Base-by-base conservation (phyloP, 2,888 invertebrate genomes). In the Dromius quadrimaculatus region DNA sequence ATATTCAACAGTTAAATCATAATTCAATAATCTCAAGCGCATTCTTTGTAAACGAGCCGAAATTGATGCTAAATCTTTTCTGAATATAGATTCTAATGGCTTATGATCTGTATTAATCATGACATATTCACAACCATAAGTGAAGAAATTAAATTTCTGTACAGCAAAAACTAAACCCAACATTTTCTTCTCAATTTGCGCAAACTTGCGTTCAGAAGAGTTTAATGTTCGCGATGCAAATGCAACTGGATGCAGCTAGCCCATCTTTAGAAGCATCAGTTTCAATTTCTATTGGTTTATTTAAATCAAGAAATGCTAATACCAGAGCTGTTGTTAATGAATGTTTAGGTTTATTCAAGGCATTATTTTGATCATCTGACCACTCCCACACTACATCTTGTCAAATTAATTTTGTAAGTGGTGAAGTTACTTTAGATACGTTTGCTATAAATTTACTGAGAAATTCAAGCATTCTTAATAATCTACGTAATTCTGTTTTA, bases 131-230 rank as follows among this genome's bases (percentile, higher is more conserved):
- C 8, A 8, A 8, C 28, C 28, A 28, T 28, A 28, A 76, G 8
- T 73, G 73, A 74, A 78, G 36, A 76, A 76, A 74, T 79, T 77
- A 74, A 81, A 81, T 72, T 79, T 79, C 65, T 76, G 72, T 38
- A 75, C 76, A 2, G 78, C 77, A 72, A 77, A 78, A 2, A 76
- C 76, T 6, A 79, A 77, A 20, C 79, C 79, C 47, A 81, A 72
- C 1, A 79, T 66, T 72, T 82, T 79, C 71, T 81, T 81, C 74
- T 82, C 80, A 4, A 82, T 80, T 74, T 82, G 80, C 2, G 79
- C 75, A 74, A 78, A 80, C 34, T 76, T 78, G 71, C 76, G 73
- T 68, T 80, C 78, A 28, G 76, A 74, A 28, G 71, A 36, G 8
- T 73, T 77, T n/a, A 80, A 64, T 22, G 75, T 77, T 72, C 78